Base-by-base conservation (phyloP, 2,888 invertebrate genomes). In the Synergus laeviventris region DNA sequence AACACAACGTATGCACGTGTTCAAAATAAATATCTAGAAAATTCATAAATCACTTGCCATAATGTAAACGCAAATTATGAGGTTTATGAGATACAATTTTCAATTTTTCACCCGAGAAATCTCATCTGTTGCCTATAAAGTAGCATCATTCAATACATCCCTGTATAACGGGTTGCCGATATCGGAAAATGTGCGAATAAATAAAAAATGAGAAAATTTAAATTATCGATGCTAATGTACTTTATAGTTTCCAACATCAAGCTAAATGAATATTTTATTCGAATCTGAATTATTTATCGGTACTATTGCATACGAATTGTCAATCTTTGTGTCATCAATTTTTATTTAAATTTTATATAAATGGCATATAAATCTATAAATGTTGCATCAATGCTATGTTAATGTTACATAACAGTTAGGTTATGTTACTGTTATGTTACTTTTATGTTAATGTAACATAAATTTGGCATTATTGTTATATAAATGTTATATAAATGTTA, bases 1-100 rank as follows among this genome's bases (percentile, higher is more conserved):
- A 12, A n/a, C 62, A 64, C 42, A 66, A 70, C 45, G 31, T 24
- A 31, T 70, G 66, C 49, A 49, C 66, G 66, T 24, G 31, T 49
- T 49, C n/a, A 49, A 49, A 70, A 49, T 70, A 70, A 70, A 49
- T 70, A n/a, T 49, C 45, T 49, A 31, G n/a, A n/a, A 31, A 70
- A 70, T 70, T n/a, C 21, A 21, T 56, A 21, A 56, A 56, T 21
- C 56, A 56, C 21, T 56, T 3, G 21, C 2, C 2, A 56, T 18
- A 56, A 56, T 21, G 21, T 2, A 56, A 56, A 54, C 8, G 2
- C 18, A 11, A 54, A 54, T 54, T 56, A 21, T 56, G 12, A 56
- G 21, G 18, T 21, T 56, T 56, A 56, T 11, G 21, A 21, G 21
- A 56, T 56, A 56, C 56, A 56, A 21, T 21, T 56, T 21, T 56